These are phyloP conservation scores for Lacerta viridis DNA, from an alignment of 2,797 vertebrate genomes.

Conservation along the genomic window DNA sequence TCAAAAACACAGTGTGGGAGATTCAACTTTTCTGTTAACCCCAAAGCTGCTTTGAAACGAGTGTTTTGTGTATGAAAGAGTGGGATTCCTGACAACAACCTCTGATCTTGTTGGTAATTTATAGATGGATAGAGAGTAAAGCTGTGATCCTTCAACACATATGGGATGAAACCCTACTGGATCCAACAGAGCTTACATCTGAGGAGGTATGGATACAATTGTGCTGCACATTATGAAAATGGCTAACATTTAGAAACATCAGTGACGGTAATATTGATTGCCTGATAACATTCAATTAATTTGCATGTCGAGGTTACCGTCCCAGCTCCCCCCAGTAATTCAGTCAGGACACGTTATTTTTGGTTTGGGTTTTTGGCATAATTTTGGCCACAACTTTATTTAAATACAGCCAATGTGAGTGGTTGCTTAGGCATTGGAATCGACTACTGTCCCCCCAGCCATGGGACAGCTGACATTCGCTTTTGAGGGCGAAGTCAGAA, in stretches of 20 bases:
- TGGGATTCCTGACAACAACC: conserved; percentile 66
- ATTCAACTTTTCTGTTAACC: conserved; percentile 68
- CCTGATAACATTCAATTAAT: not conserved
- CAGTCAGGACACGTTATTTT: no score
- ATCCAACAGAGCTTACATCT: not conserved
- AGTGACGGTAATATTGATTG: no score
- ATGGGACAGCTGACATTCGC: no score
- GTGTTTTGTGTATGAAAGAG: conserved; percentile 62
- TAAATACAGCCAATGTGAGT: no score
- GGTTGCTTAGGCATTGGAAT: no score
- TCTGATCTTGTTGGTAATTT: conserved; percentile 62
- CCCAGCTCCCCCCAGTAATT: no score
- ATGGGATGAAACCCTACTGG: not conserved
- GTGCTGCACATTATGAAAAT: not conserved
- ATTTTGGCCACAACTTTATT: no score
- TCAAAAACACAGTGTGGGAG: conserved; percentile 86
- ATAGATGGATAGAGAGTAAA: conserved; percentile 55
- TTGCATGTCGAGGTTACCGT: no score
- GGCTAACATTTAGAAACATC: not conserved
- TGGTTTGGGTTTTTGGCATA: no score
- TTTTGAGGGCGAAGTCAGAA: no score
- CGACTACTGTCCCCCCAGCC: no score
- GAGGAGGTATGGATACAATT: not conserved
- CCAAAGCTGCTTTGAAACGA: conserved; percentile 57
- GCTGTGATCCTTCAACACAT: not conserved